Evolutionary conservation across 2,888 invertebrate species (phyloP), one percentile per base, ranked within the genome.

Genomic region (Mimachlamys varia): DNA sequence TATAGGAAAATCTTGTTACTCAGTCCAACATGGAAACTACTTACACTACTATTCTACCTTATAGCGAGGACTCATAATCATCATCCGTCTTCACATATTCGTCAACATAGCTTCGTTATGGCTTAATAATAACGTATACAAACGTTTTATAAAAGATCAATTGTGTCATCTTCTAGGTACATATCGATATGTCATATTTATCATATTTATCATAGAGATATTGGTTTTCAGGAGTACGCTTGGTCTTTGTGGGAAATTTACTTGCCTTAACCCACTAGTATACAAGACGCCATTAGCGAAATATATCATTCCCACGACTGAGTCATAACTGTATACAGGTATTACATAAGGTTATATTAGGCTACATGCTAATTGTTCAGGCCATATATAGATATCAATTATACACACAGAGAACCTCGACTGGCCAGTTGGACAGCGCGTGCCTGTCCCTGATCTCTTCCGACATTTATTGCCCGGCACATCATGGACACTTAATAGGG

Each of bases 231-330:
- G 44, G 3, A n/a, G n/a, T 7, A 44, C 7, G 44, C 44, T 44
- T 5, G 44, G 44, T 44, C 7, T 44, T 5, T 44, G 44, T 58
- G n/a, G 15, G 58, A 58, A 7, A 10, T 76, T 33, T 76, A 27
- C 33, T 33, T 22, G 15, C 1, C 19, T 27, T 13, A 76, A 76
- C 27, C 27, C 76, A 76, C 33, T 33, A 12, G 27, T 33, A 76
- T 33, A 76, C 33, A 15, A 76, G 76, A 76, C 76, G 76, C 76
- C 76, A 76, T 76, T 76, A 76, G 76, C 76, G 33, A 76, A 76
- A 33, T 76, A 76, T 76, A 76, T 50, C 50, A 50, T 76, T 76
- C 33, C 76, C 33, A 22, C 2, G 76, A 33, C 76, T 76, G 76
- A 76, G 33, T 76, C 76, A 76, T 27, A 76, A 76, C n/a, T 76